Conservation (phyloP, 2,888 invertebrate genomes). For the Stegana nigrithorax region DNA sequence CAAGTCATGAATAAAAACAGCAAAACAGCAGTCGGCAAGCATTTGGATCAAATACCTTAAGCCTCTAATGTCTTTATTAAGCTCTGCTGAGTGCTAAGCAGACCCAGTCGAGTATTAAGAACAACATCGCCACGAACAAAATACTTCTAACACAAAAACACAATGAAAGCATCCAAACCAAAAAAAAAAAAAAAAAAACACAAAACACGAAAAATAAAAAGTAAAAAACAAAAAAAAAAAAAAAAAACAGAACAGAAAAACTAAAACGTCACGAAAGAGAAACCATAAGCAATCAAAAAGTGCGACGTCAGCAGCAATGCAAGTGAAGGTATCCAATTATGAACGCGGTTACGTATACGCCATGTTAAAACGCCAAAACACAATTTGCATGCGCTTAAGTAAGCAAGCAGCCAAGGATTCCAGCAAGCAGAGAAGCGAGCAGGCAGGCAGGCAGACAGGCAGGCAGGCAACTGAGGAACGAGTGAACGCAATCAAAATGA, state of each 20-base stretch:
- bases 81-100: constrained; percentile 19
- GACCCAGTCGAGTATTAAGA: neutral
- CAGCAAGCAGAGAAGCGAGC: constrained; percentile 3
- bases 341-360: too few species aligned
- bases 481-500: constrained; percentile 21
- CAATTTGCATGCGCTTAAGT: constrained; percentile 19
- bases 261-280: too few species aligned
- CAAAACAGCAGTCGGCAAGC: constrained; percentile 19
- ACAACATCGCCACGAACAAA: neutral
- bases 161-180: neutral
- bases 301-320: too few species aligned
- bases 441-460: neutral
- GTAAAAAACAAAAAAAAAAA: constrained; percentile 4
- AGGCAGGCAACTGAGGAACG: neutral
- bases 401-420: neutral
- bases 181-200: neutral
- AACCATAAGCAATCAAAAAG: too few species aligned
- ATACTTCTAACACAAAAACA: neutral
- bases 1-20: constrained; percentile 4
- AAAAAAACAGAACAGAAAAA: neutral
- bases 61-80: constrained; percentile 58
- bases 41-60: constrained; percentile 44
- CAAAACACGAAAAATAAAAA: neutral
- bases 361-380: too few species aligned
- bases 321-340: too few species aligned